phyloP scores from a whole-genome alignment of 2,797 vertebrate genomes.

The Fistularia tabacaria region DNA sequence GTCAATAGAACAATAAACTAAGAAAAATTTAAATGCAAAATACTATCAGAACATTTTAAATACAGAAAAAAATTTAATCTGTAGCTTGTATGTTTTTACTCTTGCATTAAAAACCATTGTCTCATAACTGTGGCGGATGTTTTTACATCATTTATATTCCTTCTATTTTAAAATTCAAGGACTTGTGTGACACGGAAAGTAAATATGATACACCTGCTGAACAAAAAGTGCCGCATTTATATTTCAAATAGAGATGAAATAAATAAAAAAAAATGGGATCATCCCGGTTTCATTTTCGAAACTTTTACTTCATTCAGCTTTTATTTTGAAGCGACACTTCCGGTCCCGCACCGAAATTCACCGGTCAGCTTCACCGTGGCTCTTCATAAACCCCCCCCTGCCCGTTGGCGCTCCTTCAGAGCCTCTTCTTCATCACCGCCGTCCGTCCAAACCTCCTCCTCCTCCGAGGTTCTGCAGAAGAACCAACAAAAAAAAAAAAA shows the following conservation, averaged over 20 bases:
- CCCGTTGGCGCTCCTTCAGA: constrained; percentile 34
- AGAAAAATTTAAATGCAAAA: too few relatives aligned
- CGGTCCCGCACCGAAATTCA: neutral
- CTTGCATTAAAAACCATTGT: too few relatives aligned
- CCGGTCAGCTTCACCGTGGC: constrained; percentile 11
- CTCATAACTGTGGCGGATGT: too few relatives aligned
- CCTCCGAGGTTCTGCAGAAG: neutral
- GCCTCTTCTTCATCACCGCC: constrained; percentile 5
- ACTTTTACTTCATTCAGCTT: neutral
- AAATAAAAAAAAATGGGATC: neutral
- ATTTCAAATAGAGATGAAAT: neutral
- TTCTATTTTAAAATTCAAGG: too few relatives aligned
- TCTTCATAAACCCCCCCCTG: neutral
- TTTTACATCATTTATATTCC: too few relatives aligned
- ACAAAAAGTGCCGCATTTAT: neutral
- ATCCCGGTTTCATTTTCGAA: neutral
- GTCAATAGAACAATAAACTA: too few relatives aligned
- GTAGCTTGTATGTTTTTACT: too few relatives aligned
- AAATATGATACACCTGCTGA: too few relatives aligned
- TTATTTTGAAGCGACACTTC: constrained; percentile 32
- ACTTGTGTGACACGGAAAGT: too few relatives aligned
- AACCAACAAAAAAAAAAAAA: neutral
- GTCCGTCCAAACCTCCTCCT: neutral
- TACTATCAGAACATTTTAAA: too few relatives aligned
- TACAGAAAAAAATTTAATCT: too few relatives aligned